These are phyloP conservation scores for Caiman crocodilus DNA, from an alignment of 2,797 vertebrate species.

Conservation along the genomic window DNA sequence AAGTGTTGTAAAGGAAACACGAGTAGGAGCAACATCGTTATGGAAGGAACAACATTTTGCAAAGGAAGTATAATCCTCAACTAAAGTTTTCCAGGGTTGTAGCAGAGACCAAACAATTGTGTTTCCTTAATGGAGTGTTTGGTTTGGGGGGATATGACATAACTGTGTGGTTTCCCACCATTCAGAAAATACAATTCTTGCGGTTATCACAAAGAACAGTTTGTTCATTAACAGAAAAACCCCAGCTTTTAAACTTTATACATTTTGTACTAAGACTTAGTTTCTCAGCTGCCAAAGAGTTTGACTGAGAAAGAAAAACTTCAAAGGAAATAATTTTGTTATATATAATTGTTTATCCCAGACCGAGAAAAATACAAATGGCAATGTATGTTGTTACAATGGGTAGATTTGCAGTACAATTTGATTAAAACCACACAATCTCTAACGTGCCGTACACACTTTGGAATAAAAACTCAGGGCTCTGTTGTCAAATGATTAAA, in stretches of 20 bases:
- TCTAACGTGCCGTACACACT: neutral
- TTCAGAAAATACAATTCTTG: constrained; percentile 43
- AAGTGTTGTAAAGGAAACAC: neutral
- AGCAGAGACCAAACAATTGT: constrained; percentile 1
- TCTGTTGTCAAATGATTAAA: neutral
- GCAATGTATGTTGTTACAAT: neutral
- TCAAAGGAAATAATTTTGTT: constrained; percentile 22
- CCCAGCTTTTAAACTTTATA: neutral
- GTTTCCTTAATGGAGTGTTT: constrained; percentile 28
- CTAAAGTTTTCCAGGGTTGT: neutral
- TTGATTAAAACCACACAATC: neutral
- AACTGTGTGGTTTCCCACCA: constrained; percentile 47
- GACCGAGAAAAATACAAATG: constrained; percentile 9
- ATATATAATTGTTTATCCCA: neutral
- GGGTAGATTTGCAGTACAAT: neutral
- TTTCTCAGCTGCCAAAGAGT: neutral
- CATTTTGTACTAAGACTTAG: neutral
- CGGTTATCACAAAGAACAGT: constrained; percentile 44
- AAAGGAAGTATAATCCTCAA: constrained; percentile 18
- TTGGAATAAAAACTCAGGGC: neutral
- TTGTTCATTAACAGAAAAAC: neutral
- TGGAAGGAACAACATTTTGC: neutral
- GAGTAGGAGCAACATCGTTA: neutral
- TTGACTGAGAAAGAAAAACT: constrained; percentile 38
- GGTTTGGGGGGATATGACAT: constrained; percentile 17